Evolutionary conservation across 2,797 vertebrate species (phyloP).

Genomic region (Triplophysa yarkandensis): DNA sequence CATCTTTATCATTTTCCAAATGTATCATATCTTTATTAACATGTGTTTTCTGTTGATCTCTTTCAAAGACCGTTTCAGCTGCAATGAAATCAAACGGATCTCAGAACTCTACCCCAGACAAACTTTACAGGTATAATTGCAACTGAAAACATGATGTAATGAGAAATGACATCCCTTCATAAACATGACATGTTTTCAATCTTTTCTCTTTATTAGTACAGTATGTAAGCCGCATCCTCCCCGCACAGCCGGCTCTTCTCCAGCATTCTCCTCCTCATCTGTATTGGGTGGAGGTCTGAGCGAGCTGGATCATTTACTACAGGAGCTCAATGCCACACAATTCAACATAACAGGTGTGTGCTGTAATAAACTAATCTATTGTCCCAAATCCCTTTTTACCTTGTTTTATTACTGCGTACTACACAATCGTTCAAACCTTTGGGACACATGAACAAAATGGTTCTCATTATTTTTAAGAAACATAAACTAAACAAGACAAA

Average conservation of each 20-base stretch:
- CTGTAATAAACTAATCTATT: not conserved
- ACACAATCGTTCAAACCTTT: not conserved
- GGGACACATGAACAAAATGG: too few species aligned
- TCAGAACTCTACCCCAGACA: conserved; percentile 80
- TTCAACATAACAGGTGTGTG: conserved; percentile 90
- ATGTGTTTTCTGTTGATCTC: conserved; percentile 35
- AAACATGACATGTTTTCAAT: too few species aligned
- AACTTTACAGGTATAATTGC: conserved; percentile 82
- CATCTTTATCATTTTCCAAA: not conserved
- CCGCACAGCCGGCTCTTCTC: conserved; percentile 70
- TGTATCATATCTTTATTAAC: not conserved
- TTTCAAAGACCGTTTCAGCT: conserved; percentile 77
- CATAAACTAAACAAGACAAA: too few species aligned
- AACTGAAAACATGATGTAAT: not conserved
- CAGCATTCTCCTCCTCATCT: conserved; percentile 82
- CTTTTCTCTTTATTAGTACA: conserved; percentile 71
- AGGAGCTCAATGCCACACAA: conserved; percentile 91
- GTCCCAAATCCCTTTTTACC: not conserved
- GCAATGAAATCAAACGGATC: conserved; percentile 76
- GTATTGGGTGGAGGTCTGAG: conserved; percentile 87
- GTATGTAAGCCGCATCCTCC: conserved; percentile 88
- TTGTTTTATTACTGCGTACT: too few species aligned
- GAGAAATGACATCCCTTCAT: not conserved
- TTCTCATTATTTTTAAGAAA: too few species aligned
- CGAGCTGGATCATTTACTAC: conserved; percentile 87